phyloP scores from a whole-genome alignment of 2,797 vertebrate species.

The Thaleichthys pacificus region DNA sequence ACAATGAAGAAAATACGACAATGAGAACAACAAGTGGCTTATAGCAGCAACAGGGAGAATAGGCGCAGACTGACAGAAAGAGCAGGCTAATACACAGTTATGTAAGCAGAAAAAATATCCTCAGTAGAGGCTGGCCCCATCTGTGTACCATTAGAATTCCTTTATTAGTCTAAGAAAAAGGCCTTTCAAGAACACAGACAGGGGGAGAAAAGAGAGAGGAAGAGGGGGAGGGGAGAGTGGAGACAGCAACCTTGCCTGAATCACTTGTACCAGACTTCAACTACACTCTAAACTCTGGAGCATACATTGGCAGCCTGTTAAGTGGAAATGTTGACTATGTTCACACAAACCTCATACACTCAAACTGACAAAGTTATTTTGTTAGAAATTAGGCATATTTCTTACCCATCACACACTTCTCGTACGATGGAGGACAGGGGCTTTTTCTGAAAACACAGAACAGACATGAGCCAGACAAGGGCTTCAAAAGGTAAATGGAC shows the following conservation, averaged over 20 bases:
- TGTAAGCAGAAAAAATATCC: slow-evolving; percentile 27
- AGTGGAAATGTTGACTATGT: not conserved
- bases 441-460: slow-evolving; percentile 84
- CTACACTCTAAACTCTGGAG: not conserved
- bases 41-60: not conserved
- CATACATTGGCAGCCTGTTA: too few species aligned
- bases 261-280: not conserved
- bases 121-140: slow-evolving; percentile 20
- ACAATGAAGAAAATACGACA: not conserved
- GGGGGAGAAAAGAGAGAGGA: slow-evolving; percentile 2
- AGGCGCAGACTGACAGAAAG: not conserved
- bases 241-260: not conserved
- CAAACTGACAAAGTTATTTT: not conserved
- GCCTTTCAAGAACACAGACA: slow-evolving; percentile 14
- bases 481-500: not conserved
- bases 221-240: not conserved
- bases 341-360: not conserved
- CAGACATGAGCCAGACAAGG: slow-evolving; percentile 17
- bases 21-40: not conserved
- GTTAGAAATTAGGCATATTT: not conserved
- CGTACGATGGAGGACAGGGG: slow-evolving; percentile 93
- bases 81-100: slow-evolving; percentile 25
- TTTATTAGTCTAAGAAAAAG: slow-evolving; percentile 27
- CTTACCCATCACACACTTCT: slow-evolving; percentile 98
- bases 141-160: slow-evolving; percentile 29